Percentiles rank a stretch among this genome's conserved stretches.
These are phyloP conservation scores for Sanderia malayensis DNA, from an alignment of 30 jellyfish, hydroid and myxozoan genomes.

Conservation along the genomic window DNA sequence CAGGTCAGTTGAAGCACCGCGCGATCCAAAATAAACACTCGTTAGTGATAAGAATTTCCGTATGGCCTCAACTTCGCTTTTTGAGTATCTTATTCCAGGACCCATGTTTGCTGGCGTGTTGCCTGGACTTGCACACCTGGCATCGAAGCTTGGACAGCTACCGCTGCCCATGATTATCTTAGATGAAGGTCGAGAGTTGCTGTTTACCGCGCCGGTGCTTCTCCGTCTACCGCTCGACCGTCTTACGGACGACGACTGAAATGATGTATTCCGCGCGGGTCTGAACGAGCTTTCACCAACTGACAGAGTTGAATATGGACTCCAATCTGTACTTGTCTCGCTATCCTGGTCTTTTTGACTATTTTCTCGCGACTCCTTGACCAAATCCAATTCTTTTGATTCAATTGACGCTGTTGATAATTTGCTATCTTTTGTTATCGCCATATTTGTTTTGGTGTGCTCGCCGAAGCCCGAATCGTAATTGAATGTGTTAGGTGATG, in stretches of 20 bases:
- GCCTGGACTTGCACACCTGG: slow-evolving; percentile 9
- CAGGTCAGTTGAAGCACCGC: slow-evolving; percentile 6
- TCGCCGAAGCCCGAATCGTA: slow-evolving; percentile 66
- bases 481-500: slow-evolving; percentile 44
- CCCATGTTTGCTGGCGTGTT: too few relatives aligned
- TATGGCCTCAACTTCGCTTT: slow-evolving; percentile 63
- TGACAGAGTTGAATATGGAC: slow-evolving; percentile 77
- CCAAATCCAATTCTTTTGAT: slow-evolving; percentile 12
- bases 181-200: slow-evolving; percentile 2
- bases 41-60: slow-evolving; percentile 63
- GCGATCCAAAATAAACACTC: slow-evolving; percentile 51
- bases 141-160: slow-evolving; percentile 66
- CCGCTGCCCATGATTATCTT: slow-evolving; percentile 13
- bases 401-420: slow-evolving; percentile 35
- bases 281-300: slow-evolving; percentile 23
- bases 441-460: slow-evolving; percentile 25
- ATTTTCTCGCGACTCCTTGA: slow-evolving; percentile 32
- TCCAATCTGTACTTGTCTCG: slow-evolving; percentile 90
- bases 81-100: slow-evolving; percentile 33
- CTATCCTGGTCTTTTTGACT: slow-evolving; percentile 50
- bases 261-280: slow-evolving; percentile 5
- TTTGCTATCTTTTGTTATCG: slow-evolving; percentile 19
- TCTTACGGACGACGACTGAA: slow-evolving; percentile 26
- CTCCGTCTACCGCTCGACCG: slow-evolving; percentile 46
- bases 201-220: slow-evolving; percentile 50